Percentiles rank a stretch among this genome's conserved stretches.
Conservation (phyloP, 2,888 invertebrate genomes). For the Philonicus albiceps region DNA sequence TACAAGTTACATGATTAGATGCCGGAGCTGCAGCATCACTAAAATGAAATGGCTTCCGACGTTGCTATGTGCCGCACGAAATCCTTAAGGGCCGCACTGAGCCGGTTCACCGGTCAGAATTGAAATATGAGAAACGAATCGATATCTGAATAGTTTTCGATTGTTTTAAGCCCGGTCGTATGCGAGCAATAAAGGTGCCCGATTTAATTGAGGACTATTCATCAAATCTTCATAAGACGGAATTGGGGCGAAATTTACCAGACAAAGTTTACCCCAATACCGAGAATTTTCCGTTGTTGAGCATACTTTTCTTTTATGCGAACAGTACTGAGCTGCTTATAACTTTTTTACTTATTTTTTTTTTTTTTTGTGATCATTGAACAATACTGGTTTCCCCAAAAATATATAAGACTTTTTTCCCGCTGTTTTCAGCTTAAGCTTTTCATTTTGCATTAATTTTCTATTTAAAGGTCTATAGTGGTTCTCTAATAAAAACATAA, state of each 20-base stretch:
- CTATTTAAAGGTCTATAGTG: neutral
- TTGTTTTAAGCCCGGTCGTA: conserved; percentile 10
- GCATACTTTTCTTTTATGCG: neutral
- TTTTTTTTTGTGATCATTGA: neutral
- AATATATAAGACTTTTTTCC: neutral
- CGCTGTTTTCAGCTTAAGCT: neutral
- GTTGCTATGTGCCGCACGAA: neutral
- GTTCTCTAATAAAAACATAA: neutral
- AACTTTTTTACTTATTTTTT: neutral
- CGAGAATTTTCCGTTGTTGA: neutral
- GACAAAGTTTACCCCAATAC: neutral
- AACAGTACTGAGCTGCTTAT: neutral
- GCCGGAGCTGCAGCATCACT: neutral
- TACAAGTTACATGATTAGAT: conserved; percentile 45
- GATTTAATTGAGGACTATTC: neutral
- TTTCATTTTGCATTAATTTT: neutral
- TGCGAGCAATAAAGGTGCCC: neutral
- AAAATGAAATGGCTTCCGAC: conserved; percentile 25
- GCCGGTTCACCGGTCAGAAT: conserved; percentile 1
- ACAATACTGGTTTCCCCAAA: neutral
- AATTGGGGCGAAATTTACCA: neutral
- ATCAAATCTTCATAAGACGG: neutral
- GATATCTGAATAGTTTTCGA: conserved; percentile 20
- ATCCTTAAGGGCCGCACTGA: neutral
- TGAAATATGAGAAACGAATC: conserved; percentile 26